phyloP scores from a whole-genome alignment of 2,113 vertebrate genomes.

The Toxotes jaculatrix region DNA sequence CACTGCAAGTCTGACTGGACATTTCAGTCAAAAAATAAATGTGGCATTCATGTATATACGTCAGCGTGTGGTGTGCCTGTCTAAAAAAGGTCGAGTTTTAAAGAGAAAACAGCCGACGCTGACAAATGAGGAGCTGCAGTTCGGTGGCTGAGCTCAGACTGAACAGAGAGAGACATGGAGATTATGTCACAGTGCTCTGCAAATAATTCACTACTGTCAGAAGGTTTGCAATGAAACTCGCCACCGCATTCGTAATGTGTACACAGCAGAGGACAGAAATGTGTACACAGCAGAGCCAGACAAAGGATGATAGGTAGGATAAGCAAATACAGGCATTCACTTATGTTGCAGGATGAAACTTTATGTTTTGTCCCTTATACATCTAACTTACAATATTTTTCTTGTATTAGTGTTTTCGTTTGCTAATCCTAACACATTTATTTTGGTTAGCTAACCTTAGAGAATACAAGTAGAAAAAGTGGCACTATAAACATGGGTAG shows the following conservation, averaged over 20 bases:
- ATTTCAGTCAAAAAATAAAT: slow-evolving; percentile 31
- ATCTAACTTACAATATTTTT: background rate
- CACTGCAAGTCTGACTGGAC: background rate
- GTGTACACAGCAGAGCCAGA: background rate
- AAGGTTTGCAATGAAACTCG: slow-evolving; percentile 38
- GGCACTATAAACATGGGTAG: background rate
- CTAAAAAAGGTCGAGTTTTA: slow-evolving; percentile 21
- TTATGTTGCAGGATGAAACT: background rate
- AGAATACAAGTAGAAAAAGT: background rate
- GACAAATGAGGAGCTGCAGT: slow-evolving; percentile 12
- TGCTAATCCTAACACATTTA: no score
- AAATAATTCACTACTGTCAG: slow-evolving; percentile 49
- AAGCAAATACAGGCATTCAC: background rate
- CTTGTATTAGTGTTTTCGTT: background rate
- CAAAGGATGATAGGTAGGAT: background rate
- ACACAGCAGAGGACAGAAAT: slow-evolving; percentile 6
- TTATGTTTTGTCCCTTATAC: background rate
- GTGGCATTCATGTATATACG: background rate
- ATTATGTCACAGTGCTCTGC: slow-evolving; percentile 28
- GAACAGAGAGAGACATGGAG: slow-evolving; percentile 7
- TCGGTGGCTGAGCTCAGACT: slow-evolving; percentile 26
- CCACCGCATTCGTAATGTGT: slow-evolving; percentile 22
- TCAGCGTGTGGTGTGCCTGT: slow-evolving; percentile 11
- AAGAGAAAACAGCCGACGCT: background rate
- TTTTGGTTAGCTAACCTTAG: no score